Conservation (phyloP, 2,113 vertebrate genomes). For the Gambusia affinis region DNA sequence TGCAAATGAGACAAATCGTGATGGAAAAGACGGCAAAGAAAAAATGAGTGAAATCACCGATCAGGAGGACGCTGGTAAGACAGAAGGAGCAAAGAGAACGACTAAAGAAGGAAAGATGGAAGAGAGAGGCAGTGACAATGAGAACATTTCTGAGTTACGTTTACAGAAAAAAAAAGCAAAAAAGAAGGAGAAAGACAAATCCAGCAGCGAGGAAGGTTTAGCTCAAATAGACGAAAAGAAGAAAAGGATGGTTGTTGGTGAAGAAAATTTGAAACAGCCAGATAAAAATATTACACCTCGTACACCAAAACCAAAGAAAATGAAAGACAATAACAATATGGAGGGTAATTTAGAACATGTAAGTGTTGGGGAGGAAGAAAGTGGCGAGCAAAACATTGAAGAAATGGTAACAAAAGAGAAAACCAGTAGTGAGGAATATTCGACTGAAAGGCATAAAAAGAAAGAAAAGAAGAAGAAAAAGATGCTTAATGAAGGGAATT, state of each 20-base stretch:
- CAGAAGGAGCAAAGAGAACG: neutral
- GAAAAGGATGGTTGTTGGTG: neutral
- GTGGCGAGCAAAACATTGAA: neutral
- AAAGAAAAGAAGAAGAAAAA: neutral
- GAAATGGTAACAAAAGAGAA: constrained; percentile 6
- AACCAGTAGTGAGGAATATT: neutral
- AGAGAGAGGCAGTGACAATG: neutral
- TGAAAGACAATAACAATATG: neutral
- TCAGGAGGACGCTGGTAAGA: neutral
- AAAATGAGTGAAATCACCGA: neutral
- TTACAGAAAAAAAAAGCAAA: constrained; percentile 46
- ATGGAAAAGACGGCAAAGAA: neutral
- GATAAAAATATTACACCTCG: neutral
- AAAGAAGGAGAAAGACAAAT: constrained; percentile 46
- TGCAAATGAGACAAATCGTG: neutral
- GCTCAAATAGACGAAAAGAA: constrained; percentile 3
- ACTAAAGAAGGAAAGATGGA: neutral
- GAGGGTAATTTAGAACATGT: neutral
- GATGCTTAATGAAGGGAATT: neutral
- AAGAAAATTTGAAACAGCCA: neutral
- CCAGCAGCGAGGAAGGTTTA: constrained; percentile 4
- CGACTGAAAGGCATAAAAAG: neutral
- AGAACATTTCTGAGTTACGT: neutral
- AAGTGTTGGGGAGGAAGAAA: neutral
- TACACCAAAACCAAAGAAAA: constrained; percentile 28